Evolutionary conservation across 2,113 vertebrate genomes (phyloP).

Genomic region (Boulengeromyrus knoepffleri): DNA sequence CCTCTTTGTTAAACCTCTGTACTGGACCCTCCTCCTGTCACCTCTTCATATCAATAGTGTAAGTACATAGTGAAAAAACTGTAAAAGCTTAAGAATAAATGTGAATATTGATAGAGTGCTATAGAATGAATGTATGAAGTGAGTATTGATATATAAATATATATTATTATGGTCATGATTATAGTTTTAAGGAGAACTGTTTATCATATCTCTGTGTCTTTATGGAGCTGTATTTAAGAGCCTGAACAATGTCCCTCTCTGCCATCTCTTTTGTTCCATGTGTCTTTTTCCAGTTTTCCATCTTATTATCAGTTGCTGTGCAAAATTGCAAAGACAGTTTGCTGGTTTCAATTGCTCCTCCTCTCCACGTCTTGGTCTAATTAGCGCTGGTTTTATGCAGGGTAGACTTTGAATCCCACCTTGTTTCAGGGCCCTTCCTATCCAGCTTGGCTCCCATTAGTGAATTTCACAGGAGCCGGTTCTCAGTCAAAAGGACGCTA

Average conservation of each 20-base stretch:
- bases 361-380: neutral
- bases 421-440: neutral
- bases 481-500: neutral
- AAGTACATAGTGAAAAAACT: slow-evolving; percentile 47
- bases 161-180: slow-evolving; percentile 40
- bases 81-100: slow-evolving; percentile 58
- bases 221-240: slow-evolving; percentile 54
- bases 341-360: neutral
- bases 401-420: neutral
- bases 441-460: neutral
- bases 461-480: neutral
- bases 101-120: slow-evolving; percentile 70
- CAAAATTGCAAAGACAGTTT: slow-evolving; percentile 4
- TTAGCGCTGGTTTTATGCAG: neutral
- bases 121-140: slow-evolving; percentile 70
- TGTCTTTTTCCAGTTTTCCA: neutral
- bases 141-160: slow-evolving; percentile 62
- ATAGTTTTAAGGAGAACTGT: slow-evolving; percentile 41
- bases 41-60: neutral
- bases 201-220: slow-evolving; percentile 44
- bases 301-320: neutral
- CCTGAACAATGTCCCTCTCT: slow-evolving; percentile 24
- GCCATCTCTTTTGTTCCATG: slow-evolving; percentile 34
- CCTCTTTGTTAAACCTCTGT: neutral
- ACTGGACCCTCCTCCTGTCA: neutral